Base-by-base conservation (phyloP, 2,113 vertebrate genomes). In the Gambusia affinis region DNA sequence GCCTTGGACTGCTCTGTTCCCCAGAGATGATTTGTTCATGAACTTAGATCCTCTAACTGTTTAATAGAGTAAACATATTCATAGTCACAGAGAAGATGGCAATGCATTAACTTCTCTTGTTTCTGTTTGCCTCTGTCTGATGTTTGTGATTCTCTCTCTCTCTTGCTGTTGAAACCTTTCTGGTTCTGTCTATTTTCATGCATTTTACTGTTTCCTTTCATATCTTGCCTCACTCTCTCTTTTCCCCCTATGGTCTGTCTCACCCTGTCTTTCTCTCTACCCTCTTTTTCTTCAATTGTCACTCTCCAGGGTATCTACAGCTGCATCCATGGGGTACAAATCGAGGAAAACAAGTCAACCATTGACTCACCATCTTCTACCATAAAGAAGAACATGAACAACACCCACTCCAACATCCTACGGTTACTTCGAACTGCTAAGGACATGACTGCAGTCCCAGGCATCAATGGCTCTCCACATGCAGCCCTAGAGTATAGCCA, bases 321-420 rank as follows among this genome's bases (percentile, higher is more conserved):
- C 94, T 99, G 98, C 92, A 99, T 99, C 90, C 98, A 99, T 0
- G 98, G 98, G 0, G 97, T 99, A 69, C 96, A 97, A 47, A 99
- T 99, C 0, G 98, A 99, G 90, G 97, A 99, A 83, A 97, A 96
- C 80, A 97, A 98, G 73, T 99, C 98, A 0, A 94, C 95, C 73
- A 96, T 96, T 93, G 97, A 98, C 68, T 99, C 98, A 6, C 98
- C 98, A 22, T 98, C 98, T 0, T 95, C 97, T 0, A 98, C 97
- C 86, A 99, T 99, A 95, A 99, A 99, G 93, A 98, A 97, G 0
- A 99, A 97, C 89, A 99, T 99, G 97, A 99, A 98, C 94, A 98
- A 99, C 94, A 99, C 98, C 14, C 98, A 99, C 93, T 99, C 97
- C 85, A 99, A 99, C 92, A 99, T 99, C 92, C 94, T 99, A 74